Evolutionary conservation across 2,888 invertebrate species (phyloP).

Genomic region (Athrips mouffetella): DNA sequence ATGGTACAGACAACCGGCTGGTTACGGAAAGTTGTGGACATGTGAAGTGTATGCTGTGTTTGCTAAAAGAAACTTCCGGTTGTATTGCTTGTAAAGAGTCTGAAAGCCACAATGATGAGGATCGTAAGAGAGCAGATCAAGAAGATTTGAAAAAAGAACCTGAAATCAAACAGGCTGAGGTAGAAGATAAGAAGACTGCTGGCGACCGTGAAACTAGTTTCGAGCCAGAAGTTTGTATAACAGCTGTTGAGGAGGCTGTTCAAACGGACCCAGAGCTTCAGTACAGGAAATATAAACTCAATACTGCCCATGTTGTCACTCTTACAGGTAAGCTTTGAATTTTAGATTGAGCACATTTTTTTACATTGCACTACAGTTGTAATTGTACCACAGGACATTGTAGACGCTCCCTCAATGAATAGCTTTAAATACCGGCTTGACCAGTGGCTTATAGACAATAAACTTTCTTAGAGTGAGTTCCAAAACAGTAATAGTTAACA

Average conservation of each 20-base stretch:
- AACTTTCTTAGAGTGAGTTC: too few species aligned
- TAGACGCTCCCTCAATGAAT: too few species aligned
- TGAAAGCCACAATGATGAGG: background rate
- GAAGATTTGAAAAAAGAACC: background rate
- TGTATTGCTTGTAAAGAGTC: constrained; percentile 75
- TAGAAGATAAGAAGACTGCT: background rate
- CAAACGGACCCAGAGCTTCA: background rate
- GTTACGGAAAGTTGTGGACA: constrained; percentile 87
- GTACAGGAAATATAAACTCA: background rate
- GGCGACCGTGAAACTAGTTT: background rate
- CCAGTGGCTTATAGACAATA: too few species aligned
- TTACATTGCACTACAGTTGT: too few species aligned
- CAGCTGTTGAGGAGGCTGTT: background rate
- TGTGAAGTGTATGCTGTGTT: constrained; percentile 84
- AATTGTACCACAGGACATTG: too few species aligned
- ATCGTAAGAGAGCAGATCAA: background rate
- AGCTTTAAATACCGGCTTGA: too few species aligned
- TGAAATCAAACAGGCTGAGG: background rate
- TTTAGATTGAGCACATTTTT: too few species aligned
- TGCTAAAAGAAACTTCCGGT: constrained; percentile 81
- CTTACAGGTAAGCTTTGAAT: background rate
- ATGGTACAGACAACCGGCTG: constrained; percentile 79
- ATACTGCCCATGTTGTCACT: background rate
- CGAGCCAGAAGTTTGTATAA: background rate
- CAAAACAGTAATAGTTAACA: too few species aligned